Percentiles rank a stretch among this genome's conserved stretches.
Conservation (phyloP, 2,888 invertebrate genomes). For the Prosapia bicincta region DNA sequence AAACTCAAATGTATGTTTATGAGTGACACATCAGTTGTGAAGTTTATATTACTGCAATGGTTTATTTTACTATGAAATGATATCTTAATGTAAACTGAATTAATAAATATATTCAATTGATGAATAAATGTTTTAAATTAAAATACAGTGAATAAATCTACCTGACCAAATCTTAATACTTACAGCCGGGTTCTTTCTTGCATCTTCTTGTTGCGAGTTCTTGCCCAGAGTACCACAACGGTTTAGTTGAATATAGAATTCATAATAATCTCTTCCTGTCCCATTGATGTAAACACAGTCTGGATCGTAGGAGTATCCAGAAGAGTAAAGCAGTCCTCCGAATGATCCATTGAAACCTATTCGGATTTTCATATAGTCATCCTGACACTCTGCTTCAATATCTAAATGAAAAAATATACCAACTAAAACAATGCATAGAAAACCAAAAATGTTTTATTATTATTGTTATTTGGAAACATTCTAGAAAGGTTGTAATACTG, state of each 20-base stretch:
- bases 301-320: constrained; percentile 90
- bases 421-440: too few relatives aligned
- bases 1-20: too few relatives aligned
- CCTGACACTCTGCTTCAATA: constrained; percentile 93
- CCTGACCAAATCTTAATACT: constrained; percentile 46
- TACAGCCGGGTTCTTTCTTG: constrained; percentile 81
- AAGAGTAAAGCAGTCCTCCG: constrained; percentile 82
- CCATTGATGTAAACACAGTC: constrained; percentile 95
- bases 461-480: constrained; percentile 37
- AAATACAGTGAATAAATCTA: too few relatives aligned
- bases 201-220: constrained; percentile 81
- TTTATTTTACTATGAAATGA: too few relatives aligned
- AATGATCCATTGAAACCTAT: constrained; percentile 92
- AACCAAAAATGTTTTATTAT: neutral
- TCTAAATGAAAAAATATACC: constrained; percentile 62
- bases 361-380: constrained; percentile 92
- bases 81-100: too few relatives aligned
- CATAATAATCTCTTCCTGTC: constrained; percentile 85
- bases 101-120: too few relatives aligned
- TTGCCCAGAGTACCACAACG: constrained; percentile 88
- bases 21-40: too few relatives aligned
- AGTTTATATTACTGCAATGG: too few relatives aligned
- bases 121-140: neutral
- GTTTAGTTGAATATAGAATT: constrained; percentile 90
- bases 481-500: too few relatives aligned